Evolutionary conservation across 2,797 vertebrate species (phyloP), one percentile per base, ranked within the genome.

Genomic region (Clarias laeviceps): DNA sequence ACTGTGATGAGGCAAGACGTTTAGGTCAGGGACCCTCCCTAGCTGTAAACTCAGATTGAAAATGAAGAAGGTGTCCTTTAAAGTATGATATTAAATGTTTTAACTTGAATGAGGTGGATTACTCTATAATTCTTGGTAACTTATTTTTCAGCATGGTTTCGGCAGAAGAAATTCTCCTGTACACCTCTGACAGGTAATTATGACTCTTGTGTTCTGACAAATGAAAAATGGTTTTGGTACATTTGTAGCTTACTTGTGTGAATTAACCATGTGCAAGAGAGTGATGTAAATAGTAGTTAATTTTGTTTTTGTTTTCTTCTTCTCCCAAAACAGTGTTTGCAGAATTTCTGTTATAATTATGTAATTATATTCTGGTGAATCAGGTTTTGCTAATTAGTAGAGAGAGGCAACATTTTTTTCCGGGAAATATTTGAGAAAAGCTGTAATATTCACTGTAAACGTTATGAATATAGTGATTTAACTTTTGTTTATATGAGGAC

Each of bases 401-500:
- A 73, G 15, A 54, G 6, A 27, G 15, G 5, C 70, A 73, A 73
- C 24, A 50, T 27, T 27, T 27, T 8, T 15, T 5, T n/a, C 37
- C 14, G 24, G 11, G 40, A 45, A 70, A 70, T 37, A 22, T 24
- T 69, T 69, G 15, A 27, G 14, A 29, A 54, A 76, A 56, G 2
- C 15, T 32, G 7, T 76, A 29, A 20, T 50, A 40, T 27, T 56
- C 27, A 17, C 29, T 57, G 50, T 15, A 59, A 27, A 72, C 17
- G n/a, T 37, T 7, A 45, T 34, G 56, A 62, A 85, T n/a, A 12
- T 20, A 18, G 37, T 80, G 56, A 85, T 84, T 80, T 70, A 61
- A 70, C 45, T 57, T 32, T 32, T 50, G 12, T 56, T 20, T 22
- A 66, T 5, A 20, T 34, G 40, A 74, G 14, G 17, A 65, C 11